These are phyloP conservation scores for Caenorhabditis sp. DNA, from an alignment of 2,888 invertebrate genomes.

Conservation along the genomic window DNA sequence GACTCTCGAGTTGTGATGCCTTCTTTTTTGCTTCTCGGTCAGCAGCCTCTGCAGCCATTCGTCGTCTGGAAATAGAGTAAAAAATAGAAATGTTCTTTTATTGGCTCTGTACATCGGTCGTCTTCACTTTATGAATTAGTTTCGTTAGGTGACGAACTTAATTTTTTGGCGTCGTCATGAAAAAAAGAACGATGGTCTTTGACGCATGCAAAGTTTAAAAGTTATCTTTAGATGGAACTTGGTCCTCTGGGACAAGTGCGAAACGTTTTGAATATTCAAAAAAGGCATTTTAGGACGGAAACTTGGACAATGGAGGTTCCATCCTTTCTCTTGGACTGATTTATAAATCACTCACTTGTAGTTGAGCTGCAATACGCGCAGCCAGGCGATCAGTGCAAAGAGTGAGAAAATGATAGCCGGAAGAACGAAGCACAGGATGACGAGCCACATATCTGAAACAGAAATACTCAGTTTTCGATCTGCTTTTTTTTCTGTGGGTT, in stretches of 20 bases:
- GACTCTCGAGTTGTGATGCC: slow-evolving; percentile 57
- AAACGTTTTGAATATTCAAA: slow-evolving; percentile 19
- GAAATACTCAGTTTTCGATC: background rate
- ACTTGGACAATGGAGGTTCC: background rate
- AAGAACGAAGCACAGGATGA: slow-evolving; percentile 66
- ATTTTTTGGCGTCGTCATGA: slow-evolving; percentile 40
- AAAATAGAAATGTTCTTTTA: slow-evolving; percentile 28
- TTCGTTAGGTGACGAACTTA: slow-evolving; percentile 30
- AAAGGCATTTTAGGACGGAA: background rate
- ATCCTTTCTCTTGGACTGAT: background rate
- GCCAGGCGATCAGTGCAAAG: slow-evolving; percentile 65
- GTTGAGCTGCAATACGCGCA: slow-evolving; percentile 61
- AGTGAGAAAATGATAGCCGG: slow-evolving; percentile 66
- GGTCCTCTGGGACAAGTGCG: slow-evolving; percentile 11
- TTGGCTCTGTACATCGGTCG: background rate
- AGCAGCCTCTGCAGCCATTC: slow-evolving; percentile 58
- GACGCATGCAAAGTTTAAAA: slow-evolving; percentile 11
- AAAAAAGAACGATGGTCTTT: slow-evolving; percentile 24
- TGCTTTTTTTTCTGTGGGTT: background rate
- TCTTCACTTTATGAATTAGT: slow-evolving; percentile 27
- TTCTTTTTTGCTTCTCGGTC: slow-evolving; percentile 63
- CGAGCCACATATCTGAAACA: slow-evolving; percentile 66
- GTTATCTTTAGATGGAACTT: slow-evolving; percentile 27
- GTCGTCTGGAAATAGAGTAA: slow-evolving; percentile 55
- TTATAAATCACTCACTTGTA: slow-evolving; percentile 48